phyloP scores from a whole-genome alignment of 2,888 invertebrate species.

The Hesperia comma region DNA sequence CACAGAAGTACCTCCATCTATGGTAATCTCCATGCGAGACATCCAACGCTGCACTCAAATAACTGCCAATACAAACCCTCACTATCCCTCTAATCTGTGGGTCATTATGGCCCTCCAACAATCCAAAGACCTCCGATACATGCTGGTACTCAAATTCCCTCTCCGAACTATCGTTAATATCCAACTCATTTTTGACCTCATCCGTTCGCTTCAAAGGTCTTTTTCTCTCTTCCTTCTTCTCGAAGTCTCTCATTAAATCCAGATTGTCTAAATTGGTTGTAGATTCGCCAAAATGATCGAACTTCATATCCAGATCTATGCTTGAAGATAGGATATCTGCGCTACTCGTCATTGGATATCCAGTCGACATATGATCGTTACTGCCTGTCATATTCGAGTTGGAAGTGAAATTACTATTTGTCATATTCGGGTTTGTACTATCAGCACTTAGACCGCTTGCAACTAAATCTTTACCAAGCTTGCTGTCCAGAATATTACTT shows the following conservation, averaged over 20 bases:
- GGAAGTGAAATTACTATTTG: constrained; percentile 72
- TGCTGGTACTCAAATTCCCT: constrained; percentile 80
- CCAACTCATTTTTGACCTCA: constrained; percentile 56
- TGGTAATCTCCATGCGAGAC: constrained; percentile 82
- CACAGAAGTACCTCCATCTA: constrained; percentile 72
- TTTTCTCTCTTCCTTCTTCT: constrained; percentile 54
- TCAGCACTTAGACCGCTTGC: constrained; percentile 69
- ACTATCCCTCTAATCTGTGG: constrained; percentile 92
- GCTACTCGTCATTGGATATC: constrained; percentile 76
- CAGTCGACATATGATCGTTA: constrained; percentile 68
- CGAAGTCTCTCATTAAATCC: constrained; percentile 59
- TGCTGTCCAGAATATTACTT: constrained; percentile 72
- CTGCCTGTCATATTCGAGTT: constrained; percentile 76
- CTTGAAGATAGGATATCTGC: constrained; percentile 70
- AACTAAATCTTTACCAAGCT: constrained; percentile 60
- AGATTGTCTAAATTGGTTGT: constrained; percentile 65
- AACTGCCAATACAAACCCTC: constrained; percentile 86
- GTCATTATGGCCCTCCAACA: constrained; percentile 89
- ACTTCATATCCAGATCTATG: constrained; percentile 84
- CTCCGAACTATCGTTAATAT: constrained; percentile 41
- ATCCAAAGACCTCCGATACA: constrained; percentile 86
- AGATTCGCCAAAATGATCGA: constrained; percentile 85
- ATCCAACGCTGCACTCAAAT: constrained; percentile 85
- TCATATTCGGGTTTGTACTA: constrained; percentile 75
- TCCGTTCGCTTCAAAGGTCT: constrained; percentile 56